phyloP scores from a whole-genome alignment of 2,113 vertebrate species.

The Neodon shergylaensis region DNA sequence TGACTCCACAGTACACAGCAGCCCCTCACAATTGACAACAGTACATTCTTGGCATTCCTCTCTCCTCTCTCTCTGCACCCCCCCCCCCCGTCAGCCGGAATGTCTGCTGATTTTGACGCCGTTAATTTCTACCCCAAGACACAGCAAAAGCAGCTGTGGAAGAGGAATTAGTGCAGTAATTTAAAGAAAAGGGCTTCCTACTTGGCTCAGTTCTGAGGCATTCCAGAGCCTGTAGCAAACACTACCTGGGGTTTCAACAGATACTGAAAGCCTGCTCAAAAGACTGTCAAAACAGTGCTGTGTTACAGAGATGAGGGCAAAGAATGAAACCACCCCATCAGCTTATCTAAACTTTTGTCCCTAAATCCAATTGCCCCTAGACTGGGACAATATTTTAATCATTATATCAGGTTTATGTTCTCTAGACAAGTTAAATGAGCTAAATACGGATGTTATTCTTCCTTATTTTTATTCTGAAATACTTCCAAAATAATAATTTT shows the following conservation, averaged over 20 bases:
- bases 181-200: not conserved
- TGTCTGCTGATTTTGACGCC: constrained; percentile 49
- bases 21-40: constrained; percentile 43
- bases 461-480: constrained; percentile 25
- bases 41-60: constrained; percentile 69
- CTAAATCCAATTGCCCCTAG: not conserved
- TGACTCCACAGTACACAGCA: not conserved
- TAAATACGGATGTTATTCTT: not conserved
- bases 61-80: constrained; percentile 71
- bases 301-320: not conserved
- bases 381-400: not conserved
- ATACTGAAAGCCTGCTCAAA: not conserved
- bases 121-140: constrained; percentile 7
- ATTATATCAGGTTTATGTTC: not conserved
- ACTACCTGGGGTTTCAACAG: not conserved
- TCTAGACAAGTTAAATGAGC: not conserved
- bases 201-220: constrained; percentile 20
- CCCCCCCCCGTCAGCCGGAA: constrained; percentile 70
- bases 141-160: constrained; percentile 33
- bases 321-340: not conserved
- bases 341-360: not conserved
- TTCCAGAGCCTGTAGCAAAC: not conserved
- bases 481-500: not conserved
- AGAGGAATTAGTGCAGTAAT: not conserved
- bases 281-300: not conserved